phyloP scores from a whole-genome alignment of 2,797 vertebrate genomes.

The Rousettus madagascariensis region DNA sequence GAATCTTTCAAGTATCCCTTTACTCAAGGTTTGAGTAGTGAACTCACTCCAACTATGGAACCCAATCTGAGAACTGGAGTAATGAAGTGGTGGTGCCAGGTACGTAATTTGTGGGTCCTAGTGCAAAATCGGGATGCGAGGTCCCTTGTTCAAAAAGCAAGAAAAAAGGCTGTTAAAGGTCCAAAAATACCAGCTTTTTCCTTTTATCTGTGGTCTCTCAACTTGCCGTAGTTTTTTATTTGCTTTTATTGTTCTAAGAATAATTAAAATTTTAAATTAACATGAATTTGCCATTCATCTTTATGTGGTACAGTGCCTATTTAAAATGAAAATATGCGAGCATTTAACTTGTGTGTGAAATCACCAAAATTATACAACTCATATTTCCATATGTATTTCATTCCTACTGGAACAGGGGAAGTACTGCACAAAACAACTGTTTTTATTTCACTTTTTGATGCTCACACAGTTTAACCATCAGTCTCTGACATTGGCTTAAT shows the following conservation, averaged over 20 bases:
- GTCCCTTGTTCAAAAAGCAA: neutral
- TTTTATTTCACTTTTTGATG: neutral
- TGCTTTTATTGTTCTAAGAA: neutral
- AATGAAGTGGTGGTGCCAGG: neutral
- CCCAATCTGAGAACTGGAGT: neutral
- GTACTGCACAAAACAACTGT: neutral
- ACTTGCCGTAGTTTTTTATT: neutral
- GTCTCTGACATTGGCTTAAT: neutral
- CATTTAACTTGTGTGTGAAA: neutral
- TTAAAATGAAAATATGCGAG: slow-evolving; percentile 28
- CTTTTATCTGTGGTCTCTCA: neutral
- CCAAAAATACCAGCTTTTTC: neutral
- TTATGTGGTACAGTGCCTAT: neutral
- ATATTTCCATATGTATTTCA: neutral
- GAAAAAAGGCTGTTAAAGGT: neutral
- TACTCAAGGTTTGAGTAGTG: neutral
- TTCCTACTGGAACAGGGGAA: neutral
- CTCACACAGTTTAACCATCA: neutral
- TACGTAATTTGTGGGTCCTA: neutral
- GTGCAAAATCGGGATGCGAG: neutral
- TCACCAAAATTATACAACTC: slow-evolving; percentile 15
- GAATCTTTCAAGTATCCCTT: neutral
- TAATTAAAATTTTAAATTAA: neutral
- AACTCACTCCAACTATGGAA: neutral
- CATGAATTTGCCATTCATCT: neutral